A percentile compares a stretch with the other conserved stretches of the same genome.
Evolutionary conservation across 2,888 invertebrate species (phyloP).

Genomic region (Dicranocentrus wangi): DNA sequence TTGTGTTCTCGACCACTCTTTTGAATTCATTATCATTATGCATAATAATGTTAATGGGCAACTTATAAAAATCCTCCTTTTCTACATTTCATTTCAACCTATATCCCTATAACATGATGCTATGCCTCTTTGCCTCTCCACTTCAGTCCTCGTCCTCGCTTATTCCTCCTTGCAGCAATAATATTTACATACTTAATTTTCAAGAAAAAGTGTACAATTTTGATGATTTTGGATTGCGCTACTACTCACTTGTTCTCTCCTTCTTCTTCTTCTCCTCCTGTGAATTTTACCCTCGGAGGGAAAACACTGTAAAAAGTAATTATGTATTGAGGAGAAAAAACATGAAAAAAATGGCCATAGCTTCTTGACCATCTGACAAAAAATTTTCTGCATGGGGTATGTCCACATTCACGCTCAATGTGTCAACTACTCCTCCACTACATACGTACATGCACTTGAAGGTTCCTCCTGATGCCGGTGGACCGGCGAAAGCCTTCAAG

Average conservation of each 20-base stretch:
- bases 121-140: no score
- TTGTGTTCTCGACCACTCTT: constrained; percentile 6
- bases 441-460: constrained; percentile 3
- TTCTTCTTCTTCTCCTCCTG: constrained; percentile 39
- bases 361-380: no score
- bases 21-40: constrained; percentile 46
- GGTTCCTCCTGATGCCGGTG: constrained; percentile 27
- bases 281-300: constrained; percentile 41
- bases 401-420: no score
- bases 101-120: constrained; percentile 11
- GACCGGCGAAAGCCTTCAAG: no score
- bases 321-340: no score
- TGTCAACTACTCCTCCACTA: not conserved
- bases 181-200: constrained; percentile 59
- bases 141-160: no score
- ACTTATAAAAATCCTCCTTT: constrained; percentile 34
- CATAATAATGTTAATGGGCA: constrained; percentile 47
- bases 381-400: no score
- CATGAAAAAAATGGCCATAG: not conserved
- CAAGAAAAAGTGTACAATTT: constrained; percentile 53
- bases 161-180: constrained; percentile 51
- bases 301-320: constrained; percentile 25
- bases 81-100: not conserved
- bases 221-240: constrained; percentile 38
- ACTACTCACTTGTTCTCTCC: no score